Percentiles rank a stretch among this genome's conserved stretches.
These are phyloP conservation scores for Pachydiplax longipennis DNA, from an alignment of 2,888 invertebrate genomes.

Conservation along the genomic window DNA sequence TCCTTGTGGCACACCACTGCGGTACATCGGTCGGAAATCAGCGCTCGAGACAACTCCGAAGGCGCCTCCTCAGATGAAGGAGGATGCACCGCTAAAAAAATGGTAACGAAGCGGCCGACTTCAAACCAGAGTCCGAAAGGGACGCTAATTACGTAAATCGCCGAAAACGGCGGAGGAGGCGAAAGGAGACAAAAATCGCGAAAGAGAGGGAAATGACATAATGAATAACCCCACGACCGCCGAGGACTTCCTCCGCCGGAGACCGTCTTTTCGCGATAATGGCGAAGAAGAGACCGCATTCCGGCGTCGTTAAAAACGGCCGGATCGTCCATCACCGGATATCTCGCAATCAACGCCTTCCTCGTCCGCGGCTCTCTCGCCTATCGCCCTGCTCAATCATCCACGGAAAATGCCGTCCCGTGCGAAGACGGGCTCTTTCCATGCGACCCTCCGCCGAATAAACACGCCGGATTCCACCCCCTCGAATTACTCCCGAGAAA, in stretches of 20 bases:
- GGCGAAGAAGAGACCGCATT: not conserved
- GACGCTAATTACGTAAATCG: not conserved
- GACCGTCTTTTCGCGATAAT: not conserved
- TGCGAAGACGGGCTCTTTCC: not conserved
- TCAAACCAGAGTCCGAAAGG: not conserved
- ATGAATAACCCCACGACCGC: not conserved
- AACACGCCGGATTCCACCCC: not conserved
- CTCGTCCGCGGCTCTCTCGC: not conserved
- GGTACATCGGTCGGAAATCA: no score
- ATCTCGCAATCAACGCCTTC: not conserved
- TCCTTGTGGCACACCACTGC: no score
- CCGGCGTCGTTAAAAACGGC: not conserved
- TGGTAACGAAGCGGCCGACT: not conserved
- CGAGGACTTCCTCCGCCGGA: not conserved
- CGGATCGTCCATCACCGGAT: not conserved
- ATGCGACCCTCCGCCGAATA: not conserved
- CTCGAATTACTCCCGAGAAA: not conserved
- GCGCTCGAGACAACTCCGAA: no score
- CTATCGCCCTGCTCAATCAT: not conserved
- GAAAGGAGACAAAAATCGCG: not conserved
- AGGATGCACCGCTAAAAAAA: no score
- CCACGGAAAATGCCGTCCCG: not conserved
- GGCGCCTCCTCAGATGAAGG: no score
- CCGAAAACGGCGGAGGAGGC: not conserved
- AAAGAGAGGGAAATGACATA: not conserved